Evolutionary conservation across 2,888 invertebrate species (phyloP).

Genomic region (Microchrysa polita): DNA sequence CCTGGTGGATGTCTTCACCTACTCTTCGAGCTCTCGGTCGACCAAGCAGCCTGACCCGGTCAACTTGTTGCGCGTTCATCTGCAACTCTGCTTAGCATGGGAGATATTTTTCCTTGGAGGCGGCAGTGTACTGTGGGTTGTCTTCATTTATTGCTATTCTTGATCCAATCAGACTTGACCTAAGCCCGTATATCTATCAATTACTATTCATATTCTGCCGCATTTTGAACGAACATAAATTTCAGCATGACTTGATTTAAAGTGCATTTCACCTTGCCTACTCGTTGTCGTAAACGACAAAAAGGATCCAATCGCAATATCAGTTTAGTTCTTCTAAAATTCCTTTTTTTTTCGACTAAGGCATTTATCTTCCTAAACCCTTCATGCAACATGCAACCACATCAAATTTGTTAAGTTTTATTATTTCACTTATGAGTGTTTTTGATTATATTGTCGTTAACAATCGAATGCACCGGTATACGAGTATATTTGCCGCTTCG

Average conservation of each 20-base stretch:
- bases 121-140: no score
- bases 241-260: conserved; percentile 34
- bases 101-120: no score
- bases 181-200: conserved; percentile 41
- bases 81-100: no score
- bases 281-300: neutral
- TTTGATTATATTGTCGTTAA: conserved; percentile 39
- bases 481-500: neutral
- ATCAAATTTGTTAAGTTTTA: conserved; percentile 22
- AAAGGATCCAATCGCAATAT: neutral
- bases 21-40: no score
- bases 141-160: neutral
- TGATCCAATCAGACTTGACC: conserved; percentile 24
- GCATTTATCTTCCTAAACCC: neutral
- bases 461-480: conserved; percentile 23
- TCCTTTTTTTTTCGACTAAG: neutral
- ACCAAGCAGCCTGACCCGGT: no score
- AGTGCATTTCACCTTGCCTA: no score
- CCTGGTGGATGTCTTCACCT: no score
- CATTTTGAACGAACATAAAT: conserved; percentile 13
- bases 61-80: no score
- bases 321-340: neutral
- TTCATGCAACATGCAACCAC: conserved; percentile 1
- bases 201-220: conserved; percentile 20
- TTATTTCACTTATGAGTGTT: conserved; percentile 29